Evolutionary conservation across 2,113 vertebrate genomes (phyloP).

Genomic region (Macheiramphus alcinus): DNA sequence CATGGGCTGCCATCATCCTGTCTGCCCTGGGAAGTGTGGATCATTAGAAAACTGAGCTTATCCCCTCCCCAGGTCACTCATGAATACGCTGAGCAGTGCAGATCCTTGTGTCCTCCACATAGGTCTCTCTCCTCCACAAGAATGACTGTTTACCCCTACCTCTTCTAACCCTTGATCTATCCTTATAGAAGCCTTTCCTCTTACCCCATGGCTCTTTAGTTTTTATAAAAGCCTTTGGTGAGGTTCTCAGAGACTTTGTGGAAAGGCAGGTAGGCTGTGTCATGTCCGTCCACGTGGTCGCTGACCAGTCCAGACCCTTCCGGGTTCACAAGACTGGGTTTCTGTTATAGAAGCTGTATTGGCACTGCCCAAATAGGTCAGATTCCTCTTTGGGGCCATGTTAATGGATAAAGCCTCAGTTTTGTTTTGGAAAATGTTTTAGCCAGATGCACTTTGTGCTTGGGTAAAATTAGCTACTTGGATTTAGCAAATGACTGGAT

Average conservation of each 20-base stretch:
- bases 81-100: neutral
- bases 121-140: neutral
- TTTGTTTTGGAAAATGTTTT: neutral
- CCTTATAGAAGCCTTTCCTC: neutral
- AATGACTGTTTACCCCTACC: neutral
- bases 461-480: neutral
- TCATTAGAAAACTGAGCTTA: neutral
- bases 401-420: neutral
- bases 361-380: neutral
- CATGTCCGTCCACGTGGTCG: fast-evolving
- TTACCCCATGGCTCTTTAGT: neutral
- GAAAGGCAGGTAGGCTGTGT: neutral
- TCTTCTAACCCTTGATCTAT: neutral
- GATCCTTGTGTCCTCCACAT: neutral
- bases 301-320: neutral
- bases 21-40: neutral
- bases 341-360: neutral
- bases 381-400: neutral
- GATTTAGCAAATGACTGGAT: neutral
- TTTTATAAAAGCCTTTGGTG: neutral
- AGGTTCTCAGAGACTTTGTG: neutral
- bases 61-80: neutral
- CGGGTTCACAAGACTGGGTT: fast-evolving
- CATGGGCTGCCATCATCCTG: neutral
- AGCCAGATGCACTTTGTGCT: neutral